These are phyloP conservation scores for Misgurnus anguillicaudatus DNA, from an alignment of 2,113 vertebrate species.

Conservation along the genomic window DNA sequence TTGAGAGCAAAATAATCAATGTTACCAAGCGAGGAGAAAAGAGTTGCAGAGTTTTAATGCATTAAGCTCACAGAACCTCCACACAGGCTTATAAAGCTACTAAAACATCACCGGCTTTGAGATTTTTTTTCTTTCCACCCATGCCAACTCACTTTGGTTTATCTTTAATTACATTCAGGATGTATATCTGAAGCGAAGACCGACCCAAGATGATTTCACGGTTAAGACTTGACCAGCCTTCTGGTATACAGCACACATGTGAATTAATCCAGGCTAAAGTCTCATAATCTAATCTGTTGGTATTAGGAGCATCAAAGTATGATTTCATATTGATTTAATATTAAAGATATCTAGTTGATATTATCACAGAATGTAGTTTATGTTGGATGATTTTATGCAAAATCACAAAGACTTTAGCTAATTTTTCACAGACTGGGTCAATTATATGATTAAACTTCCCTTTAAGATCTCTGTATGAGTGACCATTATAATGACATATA, in stretches of 20 bases:
- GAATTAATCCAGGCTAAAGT: no score
- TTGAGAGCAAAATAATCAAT: slow-evolving; percentile 40
- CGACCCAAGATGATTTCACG: not conserved
- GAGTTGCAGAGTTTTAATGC: slow-evolving; percentile 7
- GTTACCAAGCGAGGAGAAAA: slow-evolving; percentile 7
- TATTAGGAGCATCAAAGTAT: no score
- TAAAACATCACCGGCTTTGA: not conserved
- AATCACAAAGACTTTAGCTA: no score
- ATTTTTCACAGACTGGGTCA: not conserved
- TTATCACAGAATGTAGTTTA: no score
- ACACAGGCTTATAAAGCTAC: not conserved
- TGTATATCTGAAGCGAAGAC: not conserved
- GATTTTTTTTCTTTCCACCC: not conserved
- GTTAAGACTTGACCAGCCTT: not conserved
- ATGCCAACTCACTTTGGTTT: not conserved
- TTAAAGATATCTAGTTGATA: no score
- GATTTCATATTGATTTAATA: no score
- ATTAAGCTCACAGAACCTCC: slow-evolving; percentile 18
- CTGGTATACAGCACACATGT: no score
- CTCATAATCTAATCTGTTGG: no score
- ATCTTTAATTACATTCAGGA: not conserved
- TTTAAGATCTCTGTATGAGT: not conserved
- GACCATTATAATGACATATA: not conserved
- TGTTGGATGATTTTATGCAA: no score
- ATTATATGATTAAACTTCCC: not conserved